A percentile compares a stretch with the other conserved stretches of the same genome.
These are phyloP conservation scores for Rhegmatorhina hoffmannsi DNA, from an alignment of 2,113 vertebrate species.

Conservation along the genomic window DNA sequence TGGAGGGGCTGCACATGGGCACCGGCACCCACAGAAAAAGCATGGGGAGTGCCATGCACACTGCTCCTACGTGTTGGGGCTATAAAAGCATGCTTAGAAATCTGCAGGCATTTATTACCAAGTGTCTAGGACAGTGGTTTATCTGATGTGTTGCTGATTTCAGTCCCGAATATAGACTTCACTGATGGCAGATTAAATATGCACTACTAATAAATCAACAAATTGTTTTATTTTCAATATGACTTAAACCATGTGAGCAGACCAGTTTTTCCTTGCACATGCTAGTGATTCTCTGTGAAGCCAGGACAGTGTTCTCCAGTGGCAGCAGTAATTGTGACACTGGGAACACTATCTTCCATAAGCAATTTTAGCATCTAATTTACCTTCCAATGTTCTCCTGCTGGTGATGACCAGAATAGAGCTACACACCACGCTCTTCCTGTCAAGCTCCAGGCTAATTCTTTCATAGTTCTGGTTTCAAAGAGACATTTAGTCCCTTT, in stretches of 20 bases:
- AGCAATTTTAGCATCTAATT: background rate
- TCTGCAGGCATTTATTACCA: background rate
- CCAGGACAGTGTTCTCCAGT: background rate
- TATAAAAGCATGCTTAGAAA: background rate
- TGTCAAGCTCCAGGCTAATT: background rate
- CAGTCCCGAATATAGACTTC: background rate
- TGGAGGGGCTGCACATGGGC: background rate
- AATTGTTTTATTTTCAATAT: background rate
- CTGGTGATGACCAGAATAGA: background rate
- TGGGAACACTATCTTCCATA: background rate
- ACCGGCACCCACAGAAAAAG: background rate
- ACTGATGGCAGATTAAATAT: background rate
- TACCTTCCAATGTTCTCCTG: background rate
- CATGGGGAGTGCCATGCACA: fast-evolving
- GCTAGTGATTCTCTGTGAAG: background rate
- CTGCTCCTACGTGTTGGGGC: background rate
- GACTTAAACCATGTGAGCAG: background rate
- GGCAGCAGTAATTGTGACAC: background rate
- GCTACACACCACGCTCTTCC: fast-evolving
- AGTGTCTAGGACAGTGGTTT: background rate
- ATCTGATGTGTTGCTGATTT: background rate
- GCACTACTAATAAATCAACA: background rate
- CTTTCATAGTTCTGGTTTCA: background rate
- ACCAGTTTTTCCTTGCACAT: background rate
- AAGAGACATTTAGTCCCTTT: background rate